A percentile compares a stretch with the other conserved stretches of the same genome.
Conservation (phyloP, 2,113 vertebrate species). For the Nibea coibor region DNA sequence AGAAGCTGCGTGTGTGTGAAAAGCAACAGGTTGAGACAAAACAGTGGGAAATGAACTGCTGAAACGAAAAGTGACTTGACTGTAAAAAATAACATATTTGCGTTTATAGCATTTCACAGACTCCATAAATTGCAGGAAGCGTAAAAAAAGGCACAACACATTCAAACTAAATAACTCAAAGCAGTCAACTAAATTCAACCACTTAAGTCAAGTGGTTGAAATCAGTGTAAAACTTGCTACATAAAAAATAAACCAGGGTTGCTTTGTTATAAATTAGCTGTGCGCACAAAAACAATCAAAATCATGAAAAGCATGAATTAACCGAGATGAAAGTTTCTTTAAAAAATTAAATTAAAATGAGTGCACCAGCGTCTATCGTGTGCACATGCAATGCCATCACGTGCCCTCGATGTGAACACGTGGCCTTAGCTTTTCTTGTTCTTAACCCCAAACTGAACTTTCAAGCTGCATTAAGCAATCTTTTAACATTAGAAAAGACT, state of each 20-base stretch:
- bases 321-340: conserved; percentile 25
- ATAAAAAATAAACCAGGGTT: conserved; percentile 32
- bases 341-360: conserved; percentile 35
- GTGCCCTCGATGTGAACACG: conserved; percentile 38
- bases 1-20: neutral
- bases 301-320: conserved; percentile 41
- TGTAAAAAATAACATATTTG: conserved; percentile 14
- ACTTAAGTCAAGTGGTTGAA: conserved; percentile 44
- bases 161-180: conserved; percentile 36
- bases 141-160: conserved; percentile 24
- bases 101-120: conserved; percentile 33
- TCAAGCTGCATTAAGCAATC: conserved; percentile 79
- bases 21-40: conserved; percentile 2
- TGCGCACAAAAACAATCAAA: conserved; percentile 40
- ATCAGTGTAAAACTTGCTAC: conserved; percentile 51
- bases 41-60: neutral
- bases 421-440: conserved; percentile 37
- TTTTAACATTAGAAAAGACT: conserved; percentile 28
- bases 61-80: neutral
- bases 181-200: conserved; percentile 19
- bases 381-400: conserved; percentile 30
- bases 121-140: conserved; percentile 16
- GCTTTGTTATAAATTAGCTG: conserved; percentile 52
- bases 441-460: conserved; percentile 31
- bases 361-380: conserved; percentile 41